Evolutionary conservation across 2,113 vertebrate species (phyloP).

Genomic region (Silurus meridionalis): DNA sequence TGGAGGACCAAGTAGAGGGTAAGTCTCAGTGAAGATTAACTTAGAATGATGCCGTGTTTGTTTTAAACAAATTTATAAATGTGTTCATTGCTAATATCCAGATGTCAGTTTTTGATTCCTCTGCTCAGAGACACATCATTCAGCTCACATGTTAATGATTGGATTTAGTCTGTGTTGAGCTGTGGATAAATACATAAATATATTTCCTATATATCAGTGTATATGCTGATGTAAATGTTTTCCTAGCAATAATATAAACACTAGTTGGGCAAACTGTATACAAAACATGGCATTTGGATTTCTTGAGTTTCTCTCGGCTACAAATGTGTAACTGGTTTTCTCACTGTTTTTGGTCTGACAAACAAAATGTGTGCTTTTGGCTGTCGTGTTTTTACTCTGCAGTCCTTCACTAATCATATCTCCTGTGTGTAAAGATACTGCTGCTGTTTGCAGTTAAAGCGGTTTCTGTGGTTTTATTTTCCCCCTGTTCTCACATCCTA

Average conservation of each 20-base stretch:
- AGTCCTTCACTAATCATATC: background rate
- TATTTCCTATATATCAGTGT: background rate
- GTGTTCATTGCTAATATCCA: background rate
- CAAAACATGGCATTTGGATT: background rate
- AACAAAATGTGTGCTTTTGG: background rate
- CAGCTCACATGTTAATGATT: background rate
- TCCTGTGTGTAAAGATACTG: background rate
- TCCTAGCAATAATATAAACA: background rate
- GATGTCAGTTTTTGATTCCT: background rate
- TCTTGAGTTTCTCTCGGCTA: background rate
- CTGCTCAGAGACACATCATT: background rate
- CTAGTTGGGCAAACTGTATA: background rate
- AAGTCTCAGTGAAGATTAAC: conserved; percentile 46
- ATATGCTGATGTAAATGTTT: background rate
- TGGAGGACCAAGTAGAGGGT: conserved; percentile 88
- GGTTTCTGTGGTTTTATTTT: background rate
- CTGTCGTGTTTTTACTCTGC: background rate
- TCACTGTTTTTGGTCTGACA: background rate
- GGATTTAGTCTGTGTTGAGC: background rate
- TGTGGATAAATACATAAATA: background rate
- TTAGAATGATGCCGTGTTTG: background rate
- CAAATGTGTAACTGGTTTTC: background rate
- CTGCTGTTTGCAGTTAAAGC: background rate
- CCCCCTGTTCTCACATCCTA: background rate
- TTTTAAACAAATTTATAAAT: background rate